These are phyloP conservation scores for Oreotrochilus melanogaster DNA, from an alignment of 2,113 vertebrate species.

Conservation along the genomic window DNA sequence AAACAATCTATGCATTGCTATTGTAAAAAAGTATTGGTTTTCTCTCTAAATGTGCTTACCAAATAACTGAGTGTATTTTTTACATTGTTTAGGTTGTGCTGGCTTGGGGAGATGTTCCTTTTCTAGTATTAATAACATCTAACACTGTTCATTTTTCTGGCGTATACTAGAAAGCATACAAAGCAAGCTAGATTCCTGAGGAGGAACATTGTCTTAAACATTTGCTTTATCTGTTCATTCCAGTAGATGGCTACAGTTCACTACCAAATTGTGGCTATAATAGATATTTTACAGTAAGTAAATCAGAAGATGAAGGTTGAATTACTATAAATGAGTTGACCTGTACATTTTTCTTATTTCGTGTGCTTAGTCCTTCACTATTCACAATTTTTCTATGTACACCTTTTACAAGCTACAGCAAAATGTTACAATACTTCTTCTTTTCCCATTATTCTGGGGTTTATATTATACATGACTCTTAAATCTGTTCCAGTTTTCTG, in stretches of 20 bases:
- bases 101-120: slow-evolving; percentile 26
- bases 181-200: slow-evolving; percentile 59
- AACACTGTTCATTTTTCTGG: slow-evolving; percentile 59
- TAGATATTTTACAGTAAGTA: slow-evolving; percentile 82
- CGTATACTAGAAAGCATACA: slow-evolving; percentile 37
- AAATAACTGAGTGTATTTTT: slow-evolving; percentile 17
- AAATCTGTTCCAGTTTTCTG: slow-evolving; percentile 28
- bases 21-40: neutral
- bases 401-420: slow-evolving; percentile 53
- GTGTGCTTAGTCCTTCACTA: slow-evolving; percentile 76
- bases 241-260: slow-evolving; percentile 89
- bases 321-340: slow-evolving; percentile 83
- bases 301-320: slow-evolving; percentile 83
- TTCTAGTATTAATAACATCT: slow-evolving; percentile 48
- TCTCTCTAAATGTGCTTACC: neutral
- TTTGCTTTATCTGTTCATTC: slow-evolving; percentile 82
- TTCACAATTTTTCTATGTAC: slow-evolving; percentile 64
- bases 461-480: neutral
- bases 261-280: slow-evolving; percentile 77
- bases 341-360: slow-evolving; percentile 82
- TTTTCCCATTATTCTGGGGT: neutral
- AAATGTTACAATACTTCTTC: slow-evolving; percentile 34
- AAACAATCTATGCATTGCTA: neutral
- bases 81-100: slow-evolving; percentile 29
- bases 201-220: slow-evolving; percentile 62